Evolutionary conservation across 1,140 invertebrate species (phyloP).

Genomic region (Monochamus saltuarius): DNA sequence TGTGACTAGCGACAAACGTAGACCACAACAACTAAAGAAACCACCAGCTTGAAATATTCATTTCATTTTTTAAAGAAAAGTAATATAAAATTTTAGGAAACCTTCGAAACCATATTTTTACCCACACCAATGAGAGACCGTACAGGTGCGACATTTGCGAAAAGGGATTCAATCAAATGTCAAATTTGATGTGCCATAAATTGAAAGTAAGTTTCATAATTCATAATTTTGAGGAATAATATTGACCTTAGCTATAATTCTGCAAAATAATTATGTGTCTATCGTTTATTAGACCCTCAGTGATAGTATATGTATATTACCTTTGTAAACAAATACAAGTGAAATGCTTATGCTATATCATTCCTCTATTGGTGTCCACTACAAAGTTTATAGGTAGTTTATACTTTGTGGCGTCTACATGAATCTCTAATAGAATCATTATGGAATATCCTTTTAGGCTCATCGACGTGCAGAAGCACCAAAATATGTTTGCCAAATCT

Average conservation of each 20-base stretch:
- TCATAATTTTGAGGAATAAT: too few species aligned
- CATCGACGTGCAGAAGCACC: conserved; percentile 60
- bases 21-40: too few species aligned
- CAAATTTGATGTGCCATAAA: conserved; percentile 76
- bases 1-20: too few species aligned
- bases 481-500: conserved; percentile 58
- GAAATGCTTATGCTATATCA: too few species aligned
- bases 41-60: neutral
- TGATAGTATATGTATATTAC: too few species aligned
- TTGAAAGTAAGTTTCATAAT: conserved; percentile 57
- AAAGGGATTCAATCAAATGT: conserved; percentile 81
- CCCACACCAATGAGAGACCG: conserved; percentile 77
- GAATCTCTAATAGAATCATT: too few species aligned
- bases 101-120: conserved; percentile 70
- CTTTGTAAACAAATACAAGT: too few species aligned
- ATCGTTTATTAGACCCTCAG: too few species aligned
- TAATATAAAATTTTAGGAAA: conserved; percentile 57
- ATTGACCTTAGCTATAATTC: too few species aligned
- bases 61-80: neutral
- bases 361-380: too few species aligned
- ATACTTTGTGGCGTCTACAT: neutral
- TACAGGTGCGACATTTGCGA: conserved; percentile 77
- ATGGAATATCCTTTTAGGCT: conserved; percentile 45
- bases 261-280: too few species aligned
- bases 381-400: too few species aligned